These are phyloP conservation scores for Meandrusa payeni DNA, from an alignment of 2,888 invertebrate genomes.

Conservation along the genomic window DNA sequence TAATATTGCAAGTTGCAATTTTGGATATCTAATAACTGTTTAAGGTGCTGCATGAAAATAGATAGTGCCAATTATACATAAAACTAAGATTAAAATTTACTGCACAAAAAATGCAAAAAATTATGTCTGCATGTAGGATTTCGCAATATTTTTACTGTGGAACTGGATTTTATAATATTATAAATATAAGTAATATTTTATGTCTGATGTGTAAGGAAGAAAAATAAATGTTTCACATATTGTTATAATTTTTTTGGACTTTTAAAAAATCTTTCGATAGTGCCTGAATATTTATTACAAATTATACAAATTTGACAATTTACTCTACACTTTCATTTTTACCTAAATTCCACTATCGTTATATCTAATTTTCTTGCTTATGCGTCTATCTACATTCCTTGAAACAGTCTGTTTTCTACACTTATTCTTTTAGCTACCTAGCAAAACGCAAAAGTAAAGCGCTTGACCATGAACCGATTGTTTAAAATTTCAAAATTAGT, in stretches of 20 bases:
- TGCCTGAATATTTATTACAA: constrained; percentile 45
- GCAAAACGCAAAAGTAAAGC: too few relatives aligned
- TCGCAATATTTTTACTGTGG: constrained; percentile 2
- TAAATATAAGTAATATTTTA: not conserved
- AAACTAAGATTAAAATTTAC: constrained; percentile 28
- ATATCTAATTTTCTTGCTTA: too few relatives aligned
- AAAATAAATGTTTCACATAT: not conserved
- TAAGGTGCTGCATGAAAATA: constrained; percentile 49
- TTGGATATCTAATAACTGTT: constrained; percentile 17
- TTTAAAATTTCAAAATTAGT: too few relatives aligned
- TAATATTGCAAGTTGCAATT: not conserved
- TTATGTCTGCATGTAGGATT: not conserved
- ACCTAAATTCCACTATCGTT: too few relatives aligned
- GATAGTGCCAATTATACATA: constrained; percentile 52
- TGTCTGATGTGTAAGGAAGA: not conserved
- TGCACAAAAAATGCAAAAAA: constrained; percentile 28
- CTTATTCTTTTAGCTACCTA: too few relatives aligned
- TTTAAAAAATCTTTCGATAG: constrained; percentile 27
- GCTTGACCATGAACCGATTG: too few relatives aligned
- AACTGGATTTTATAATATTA: not conserved
- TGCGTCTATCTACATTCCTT: too few relatives aligned
- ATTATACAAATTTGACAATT: constrained; percentile 54
- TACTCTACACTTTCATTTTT: constrained; percentile 28
- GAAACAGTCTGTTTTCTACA: too few relatives aligned
- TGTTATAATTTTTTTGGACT: constrained; percentile 27